Base-by-base conservation (phyloP, 92 coral and sea anemone genomes). In the Palythoa grandiflora region DNA sequence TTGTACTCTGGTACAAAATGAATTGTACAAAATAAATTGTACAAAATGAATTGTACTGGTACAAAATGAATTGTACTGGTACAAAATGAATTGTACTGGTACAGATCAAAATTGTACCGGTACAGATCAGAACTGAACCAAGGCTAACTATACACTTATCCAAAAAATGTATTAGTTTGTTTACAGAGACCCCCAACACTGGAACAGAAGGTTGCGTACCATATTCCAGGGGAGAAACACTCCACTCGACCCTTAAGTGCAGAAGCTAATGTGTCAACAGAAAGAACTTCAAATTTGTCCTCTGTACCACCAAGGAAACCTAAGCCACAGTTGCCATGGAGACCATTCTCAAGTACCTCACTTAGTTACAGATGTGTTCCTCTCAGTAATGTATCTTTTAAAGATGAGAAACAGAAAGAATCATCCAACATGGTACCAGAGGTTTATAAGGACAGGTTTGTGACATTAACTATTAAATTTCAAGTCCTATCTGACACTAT, bases 371-470 rank as follows among this genome's bases (percentile, higher is more conserved):
- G 35, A 38, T 35, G 28, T 39, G 4, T 11, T 28, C 50, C 17
- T 1, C 1, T 54, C 52, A 53, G 48, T 38, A 37, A 2, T 78
- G 83, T 37, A 47, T 19, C 71, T 12, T 47, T 35, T 35, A 78
- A 57, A n/a, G 71, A 57, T 78, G 51, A 50, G 12, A 20, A 40
- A 52, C 28, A 78, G 16, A 68, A 37, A 36, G 70, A 78, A 35
- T 68, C 40, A 35, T 8, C 52, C 1, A 78, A 17, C 28, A 52
- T 78, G 68, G 52, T 78, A 52, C 70, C 70, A 78, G 71, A 78
- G 50, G 83, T 78, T 78, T 78, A 78, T 78, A 40, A 78, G 38
- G 55, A 78, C 37, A 78, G 83, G 83, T 78, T 55, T 53, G 75
- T 81, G 12, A 6, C 11, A 55, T 13, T 47, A 15, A 40, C 53